A percentile compares a stretch with the other conserved stretches of the same genome.
Evolutionary conservation across 2,797 vertebrate species (phyloP).

Genomic region (Paramormyrops hopkinsi): DNA sequence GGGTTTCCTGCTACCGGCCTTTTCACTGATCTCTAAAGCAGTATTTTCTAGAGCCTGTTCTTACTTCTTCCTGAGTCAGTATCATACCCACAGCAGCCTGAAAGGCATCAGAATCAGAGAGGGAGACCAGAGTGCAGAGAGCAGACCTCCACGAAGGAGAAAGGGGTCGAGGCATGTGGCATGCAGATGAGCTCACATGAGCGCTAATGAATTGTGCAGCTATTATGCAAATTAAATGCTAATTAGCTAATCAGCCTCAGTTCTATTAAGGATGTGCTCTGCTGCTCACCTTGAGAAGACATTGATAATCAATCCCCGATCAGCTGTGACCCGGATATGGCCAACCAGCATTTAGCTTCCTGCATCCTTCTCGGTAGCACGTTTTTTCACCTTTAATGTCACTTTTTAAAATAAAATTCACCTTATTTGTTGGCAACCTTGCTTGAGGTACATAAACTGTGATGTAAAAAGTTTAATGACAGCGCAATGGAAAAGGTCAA

Average conservation of each 20-base stretch:
- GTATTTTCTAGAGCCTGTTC: background rate
- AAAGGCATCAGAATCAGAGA: background rate
- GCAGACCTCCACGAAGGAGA: conserved; percentile 20
- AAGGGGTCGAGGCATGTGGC: conserved; percentile 25
- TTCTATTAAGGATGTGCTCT: conserved; percentile 49
- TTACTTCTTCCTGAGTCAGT: background rate
- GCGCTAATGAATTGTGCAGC: conserved; percentile 52
- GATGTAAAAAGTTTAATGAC: background rate
- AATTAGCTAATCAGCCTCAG: conserved; percentile 59
- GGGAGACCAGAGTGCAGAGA: background rate
- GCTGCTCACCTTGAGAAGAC: conserved; percentile 55
- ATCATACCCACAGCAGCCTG: background rate
- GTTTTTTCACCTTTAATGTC: conserved; percentile 4
- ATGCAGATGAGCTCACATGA: conserved; percentile 47
- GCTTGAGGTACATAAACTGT: conserved; percentile 8
- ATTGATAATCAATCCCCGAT: conserved; percentile 54
- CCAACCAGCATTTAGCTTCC: background rate
- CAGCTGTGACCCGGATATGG: conserved; percentile 26
- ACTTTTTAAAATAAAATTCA: background rate
- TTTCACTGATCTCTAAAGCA: background rate
- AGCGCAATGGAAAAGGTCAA: background rate
- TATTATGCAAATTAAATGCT: conserved; percentile 57
- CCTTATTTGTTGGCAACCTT: background rate
- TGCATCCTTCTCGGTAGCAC: background rate
- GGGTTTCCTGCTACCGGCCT: background rate